phyloP scores from a whole-genome alignment of 2,888 invertebrate genomes.

The Nowickia ferox region DNA sequence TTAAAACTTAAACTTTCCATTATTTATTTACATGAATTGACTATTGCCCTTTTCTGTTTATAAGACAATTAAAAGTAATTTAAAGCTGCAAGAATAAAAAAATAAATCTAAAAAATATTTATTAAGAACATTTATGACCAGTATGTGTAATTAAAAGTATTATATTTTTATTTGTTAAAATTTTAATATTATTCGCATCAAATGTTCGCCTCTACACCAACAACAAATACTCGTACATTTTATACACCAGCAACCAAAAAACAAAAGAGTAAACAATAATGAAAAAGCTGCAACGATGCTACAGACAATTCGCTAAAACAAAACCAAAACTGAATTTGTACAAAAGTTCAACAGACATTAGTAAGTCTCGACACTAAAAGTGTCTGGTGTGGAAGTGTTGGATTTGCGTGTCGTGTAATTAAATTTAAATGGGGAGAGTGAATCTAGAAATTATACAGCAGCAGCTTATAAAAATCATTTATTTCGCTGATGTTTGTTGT shows the following conservation, averaged over 20 bases:
- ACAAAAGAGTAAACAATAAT: neutral
- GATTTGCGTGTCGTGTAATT: conserved; percentile 60
- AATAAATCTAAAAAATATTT: neutral
- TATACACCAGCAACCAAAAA: neutral
- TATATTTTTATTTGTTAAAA: neutral
- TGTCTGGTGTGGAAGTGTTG: conserved; percentile 57
- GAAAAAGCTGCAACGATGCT: neutral
- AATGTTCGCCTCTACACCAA: neutral
- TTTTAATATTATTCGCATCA: neutral
- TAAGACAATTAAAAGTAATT: no score
- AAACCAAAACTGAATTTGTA: conserved; percentile 3
- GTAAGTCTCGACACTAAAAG: conserved; percentile 41
- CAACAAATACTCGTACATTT: neutral
- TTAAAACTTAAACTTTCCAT: no score
- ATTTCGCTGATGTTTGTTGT: conserved; percentile 16
- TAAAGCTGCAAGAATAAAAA: no score
- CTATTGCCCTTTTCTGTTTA: no score
- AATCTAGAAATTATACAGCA: conserved; percentile 44
- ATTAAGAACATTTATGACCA: neutral
- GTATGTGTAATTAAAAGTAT: neutral
- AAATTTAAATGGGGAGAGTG: conserved; percentile 37
- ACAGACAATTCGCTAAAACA: conserved; percentile 1
- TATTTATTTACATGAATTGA: no score
- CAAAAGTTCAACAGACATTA: neutral
- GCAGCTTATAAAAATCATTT: conserved; percentile 31